Evolutionary conservation across 2,888 invertebrate species (phyloP).

Genomic region (Loripinus fragilis): DNA sequence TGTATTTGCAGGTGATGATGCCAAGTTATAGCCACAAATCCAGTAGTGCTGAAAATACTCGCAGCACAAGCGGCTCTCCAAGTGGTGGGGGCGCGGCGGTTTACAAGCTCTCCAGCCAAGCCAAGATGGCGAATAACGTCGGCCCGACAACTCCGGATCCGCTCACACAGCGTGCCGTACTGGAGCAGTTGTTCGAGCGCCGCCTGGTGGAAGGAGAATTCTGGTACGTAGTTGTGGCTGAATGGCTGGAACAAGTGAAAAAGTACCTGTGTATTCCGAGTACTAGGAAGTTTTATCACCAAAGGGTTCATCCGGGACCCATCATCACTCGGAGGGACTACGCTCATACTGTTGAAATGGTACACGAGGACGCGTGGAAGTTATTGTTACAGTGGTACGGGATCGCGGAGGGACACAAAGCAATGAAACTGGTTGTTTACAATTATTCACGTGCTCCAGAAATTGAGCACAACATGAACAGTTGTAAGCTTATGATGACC

Average conservation of each 20-base stretch:
- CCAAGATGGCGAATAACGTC: conserved; percentile 51
- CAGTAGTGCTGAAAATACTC: conserved; percentile 3
- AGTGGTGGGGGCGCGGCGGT: conserved; percentile 42
- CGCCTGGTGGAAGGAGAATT: conserved; percentile 77
- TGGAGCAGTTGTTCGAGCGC: conserved; percentile 75
- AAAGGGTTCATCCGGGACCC: conserved; percentile 76
- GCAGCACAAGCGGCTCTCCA: conserved; percentile 8
- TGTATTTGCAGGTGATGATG: conserved; percentile 11
- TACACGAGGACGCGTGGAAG: conserved; percentile 80
- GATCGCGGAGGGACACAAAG: conserved; percentile 77
- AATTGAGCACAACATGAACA: conserved; percentile 79
- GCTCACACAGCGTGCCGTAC: conserved; percentile 72
- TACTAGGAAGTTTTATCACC: conserved; percentile 76
- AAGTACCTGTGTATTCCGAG: conserved; percentile 74
- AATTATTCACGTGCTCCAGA: conserved; percentile 75
- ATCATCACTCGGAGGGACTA: conserved; percentile 76
- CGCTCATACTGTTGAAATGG: conserved; percentile 77
- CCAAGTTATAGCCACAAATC: conserved; percentile 15
- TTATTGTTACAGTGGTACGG: conserved; percentile 78
- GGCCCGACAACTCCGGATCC: conserved; percentile 68
- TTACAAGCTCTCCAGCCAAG: conserved; percentile 44
- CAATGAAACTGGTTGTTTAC: conserved; percentile 78
- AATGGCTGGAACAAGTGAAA: conserved; percentile 79
- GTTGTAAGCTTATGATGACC: conserved; percentile 76
- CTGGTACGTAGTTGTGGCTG: conserved; percentile 79